phyloP scores from a whole-genome alignment of 2,113 vertebrate genomes.

The Spea multiplicata region DNA sequence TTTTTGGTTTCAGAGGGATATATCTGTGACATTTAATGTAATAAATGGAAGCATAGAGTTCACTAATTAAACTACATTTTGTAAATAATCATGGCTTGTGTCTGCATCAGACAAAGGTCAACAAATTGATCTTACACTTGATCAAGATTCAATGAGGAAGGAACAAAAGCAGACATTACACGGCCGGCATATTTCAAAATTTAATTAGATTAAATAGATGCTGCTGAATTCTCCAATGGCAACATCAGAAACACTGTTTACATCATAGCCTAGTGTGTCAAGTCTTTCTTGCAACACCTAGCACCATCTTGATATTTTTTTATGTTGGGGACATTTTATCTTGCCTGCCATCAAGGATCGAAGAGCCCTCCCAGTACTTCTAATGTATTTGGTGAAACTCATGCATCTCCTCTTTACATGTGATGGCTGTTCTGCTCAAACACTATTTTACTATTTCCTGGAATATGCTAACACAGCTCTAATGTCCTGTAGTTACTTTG shows the following conservation, averaged over 20 bases:
- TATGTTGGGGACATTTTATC: constrained; percentile 41
- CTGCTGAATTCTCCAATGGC: constrained; percentile 22
- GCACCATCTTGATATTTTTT: constrained; percentile 35
- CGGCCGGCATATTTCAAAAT: constrained; percentile 26
- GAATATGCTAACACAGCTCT: constrained; percentile 4
- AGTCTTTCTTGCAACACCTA: constrained; percentile 32
- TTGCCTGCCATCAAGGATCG: constrained; percentile 33
- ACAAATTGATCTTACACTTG: constrained; percentile 39
- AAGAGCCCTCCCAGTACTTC: constrained; percentile 2
- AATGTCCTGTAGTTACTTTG: not conserved
- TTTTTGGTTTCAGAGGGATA: constrained; percentile 1
- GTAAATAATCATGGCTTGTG: constrained; percentile 16
- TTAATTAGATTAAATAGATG: constrained; percentile 35
- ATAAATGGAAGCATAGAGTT: constrained; percentile 30
- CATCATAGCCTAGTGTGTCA: constrained; percentile 37
- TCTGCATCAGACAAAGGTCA: constrained; percentile 31
- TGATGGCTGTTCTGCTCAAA: constrained; percentile 2
- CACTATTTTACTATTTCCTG: constrained; percentile 5
- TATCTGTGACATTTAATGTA: constrained; percentile 29
- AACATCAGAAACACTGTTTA: constrained; percentile 43
- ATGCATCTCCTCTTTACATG: constrained; percentile 25
- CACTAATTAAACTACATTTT: constrained; percentile 34
- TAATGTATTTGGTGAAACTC: constrained; percentile 22
- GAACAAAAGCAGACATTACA: constrained; percentile 39
- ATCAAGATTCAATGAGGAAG: constrained; percentile 44